Percentiles rank a stretch among this genome's conserved stretches.
phyloP scores from a whole-genome alignment of 1,140 invertebrate genomes.

The Pseudomyrmex gracilis region DNA sequence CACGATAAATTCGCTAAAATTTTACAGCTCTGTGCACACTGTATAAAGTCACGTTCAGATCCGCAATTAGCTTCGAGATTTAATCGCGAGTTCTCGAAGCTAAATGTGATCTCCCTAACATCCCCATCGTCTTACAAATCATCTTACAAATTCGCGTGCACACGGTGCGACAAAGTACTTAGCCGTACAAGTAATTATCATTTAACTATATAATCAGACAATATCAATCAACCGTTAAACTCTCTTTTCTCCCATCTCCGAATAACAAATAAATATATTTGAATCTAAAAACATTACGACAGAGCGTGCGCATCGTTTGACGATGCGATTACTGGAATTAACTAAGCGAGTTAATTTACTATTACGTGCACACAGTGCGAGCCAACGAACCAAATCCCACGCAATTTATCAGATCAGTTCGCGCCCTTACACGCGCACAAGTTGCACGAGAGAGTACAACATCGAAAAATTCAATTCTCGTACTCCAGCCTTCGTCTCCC shows the following conservation, averaged over 20 bases:
- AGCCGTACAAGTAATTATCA: slow-evolving; percentile 31
- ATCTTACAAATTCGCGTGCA: slow-evolving; percentile 34
- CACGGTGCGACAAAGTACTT: slow-evolving; percentile 51
- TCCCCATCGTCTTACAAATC: slow-evolving; percentile 16
- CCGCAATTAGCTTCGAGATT: slow-evolving; percentile 14
- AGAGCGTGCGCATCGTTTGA: slow-evolving; percentile 14
- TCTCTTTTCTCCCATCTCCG: background rate
- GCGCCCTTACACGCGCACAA: slow-evolving; percentile 51
- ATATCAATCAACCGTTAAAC: slow-evolving; percentile 23
- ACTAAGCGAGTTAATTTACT: slow-evolving; percentile 31
- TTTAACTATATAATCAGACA: slow-evolving; percentile 17
- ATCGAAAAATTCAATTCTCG: slow-evolving; percentile 42
- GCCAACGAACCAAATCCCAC: slow-evolving; percentile 62
- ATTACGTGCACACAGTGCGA: slow-evolving; percentile 65
- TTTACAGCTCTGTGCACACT: slow-evolving; percentile 26
- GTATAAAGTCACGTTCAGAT: slow-evolving; percentile 32
- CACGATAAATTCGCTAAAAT: slow-evolving; percentile 37
- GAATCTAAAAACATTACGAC: background rate
- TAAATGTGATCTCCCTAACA: slow-evolving; percentile 11
- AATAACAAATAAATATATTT: slow-evolving; percentile 20
- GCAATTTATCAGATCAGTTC: slow-evolving; percentile 60
- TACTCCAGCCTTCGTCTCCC: slow-evolving; percentile 53
- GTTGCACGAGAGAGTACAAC: slow-evolving; percentile 27
- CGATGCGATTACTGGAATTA: slow-evolving; percentile 4
- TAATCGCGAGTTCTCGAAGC: slow-evolving; percentile 4